phyloP scores from a whole-genome alignment of 1,140 invertebrate genomes.

The Stegodyphus mimosarum region DNA sequence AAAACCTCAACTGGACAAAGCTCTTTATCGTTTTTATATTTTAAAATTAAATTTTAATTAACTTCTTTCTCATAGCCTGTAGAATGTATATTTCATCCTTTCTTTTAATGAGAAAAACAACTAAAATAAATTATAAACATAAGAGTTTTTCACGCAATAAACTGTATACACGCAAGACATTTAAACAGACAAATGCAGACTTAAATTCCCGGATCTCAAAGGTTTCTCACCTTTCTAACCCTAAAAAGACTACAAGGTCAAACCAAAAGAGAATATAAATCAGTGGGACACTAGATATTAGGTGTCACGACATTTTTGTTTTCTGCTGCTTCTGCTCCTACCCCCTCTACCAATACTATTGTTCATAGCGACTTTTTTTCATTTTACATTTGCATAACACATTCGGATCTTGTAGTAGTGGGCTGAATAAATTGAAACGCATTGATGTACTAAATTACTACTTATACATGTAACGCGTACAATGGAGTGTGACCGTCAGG shows the following conservation, averaged over 20 bases:
- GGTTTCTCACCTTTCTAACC: background rate
- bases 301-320: background rate
- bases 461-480: background rate
- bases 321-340: background rate
- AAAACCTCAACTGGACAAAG: too few relatives aligned
- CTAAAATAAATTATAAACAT: too few relatives aligned
- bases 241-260: slow-evolving; percentile 5
- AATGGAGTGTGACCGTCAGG: background rate
- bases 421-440: background rate
- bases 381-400: slow-evolving; percentile 10
- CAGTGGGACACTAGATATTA: slow-evolving; percentile 11
- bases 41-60: too few relatives aligned
- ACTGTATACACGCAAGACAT: too few relatives aligned
- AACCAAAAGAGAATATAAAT: slow-evolving; percentile 15
- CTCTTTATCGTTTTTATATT: too few relatives aligned
- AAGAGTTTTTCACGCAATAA: too few relatives aligned
- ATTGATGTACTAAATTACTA: background rate
- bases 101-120: too few relatives aligned
- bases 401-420: background rate
- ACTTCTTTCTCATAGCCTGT: too few relatives aligned
- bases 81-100: too few relatives aligned
- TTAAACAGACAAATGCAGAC: too few relatives aligned
- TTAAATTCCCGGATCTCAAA: background rate
- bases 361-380: background rate
- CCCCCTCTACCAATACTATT: background rate